Conservation (phyloP, 1,140 invertebrate species). For the Elymnias hypermnestra region DNA sequence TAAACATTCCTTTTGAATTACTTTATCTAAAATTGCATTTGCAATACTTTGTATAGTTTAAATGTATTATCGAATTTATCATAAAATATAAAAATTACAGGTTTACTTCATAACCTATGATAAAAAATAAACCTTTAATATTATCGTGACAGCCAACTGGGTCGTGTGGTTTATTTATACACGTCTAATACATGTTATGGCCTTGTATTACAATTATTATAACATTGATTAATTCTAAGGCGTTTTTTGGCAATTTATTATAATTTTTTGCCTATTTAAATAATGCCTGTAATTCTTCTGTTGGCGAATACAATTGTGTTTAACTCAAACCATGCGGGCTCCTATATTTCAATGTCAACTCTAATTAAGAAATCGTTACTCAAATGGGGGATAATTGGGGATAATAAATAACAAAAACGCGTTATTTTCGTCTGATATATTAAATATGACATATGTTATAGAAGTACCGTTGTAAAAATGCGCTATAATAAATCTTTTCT, state of each 20-base stretch:
- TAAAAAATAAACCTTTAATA: too few relatives aligned
- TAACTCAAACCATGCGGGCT: constrained; percentile 5
- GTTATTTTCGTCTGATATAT: background rate
- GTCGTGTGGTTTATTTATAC: background rate
- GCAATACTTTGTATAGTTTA: too few relatives aligned
- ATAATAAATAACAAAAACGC: constrained; percentile 2
- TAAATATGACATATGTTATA: background rate
- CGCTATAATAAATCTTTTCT: too few relatives aligned
- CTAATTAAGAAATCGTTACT: constrained; percentile 18
- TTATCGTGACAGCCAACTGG: too few relatives aligned
- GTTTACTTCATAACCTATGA: too few relatives aligned
- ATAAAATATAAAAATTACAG: too few relatives aligned
- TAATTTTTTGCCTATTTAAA: background rate
- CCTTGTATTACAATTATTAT: constrained; percentile 1
- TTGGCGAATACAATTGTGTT: too few relatives aligned
- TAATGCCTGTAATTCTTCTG: background rate
- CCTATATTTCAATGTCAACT: constrained; percentile 9
- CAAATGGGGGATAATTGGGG: constrained; percentile 4
- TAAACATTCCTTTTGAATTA: too few relatives aligned
- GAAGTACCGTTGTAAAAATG: background rate
- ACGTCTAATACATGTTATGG: background rate
- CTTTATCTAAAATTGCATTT: too few relatives aligned
- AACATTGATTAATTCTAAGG: background rate
- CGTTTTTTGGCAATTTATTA: background rate
- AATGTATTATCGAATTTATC: too few relatives aligned